A percentile compares a stretch with the other conserved stretches of the same genome.
Conservation (phyloP, 2,797 vertebrate species). For the Lagocephalus sceleratus region DNA sequence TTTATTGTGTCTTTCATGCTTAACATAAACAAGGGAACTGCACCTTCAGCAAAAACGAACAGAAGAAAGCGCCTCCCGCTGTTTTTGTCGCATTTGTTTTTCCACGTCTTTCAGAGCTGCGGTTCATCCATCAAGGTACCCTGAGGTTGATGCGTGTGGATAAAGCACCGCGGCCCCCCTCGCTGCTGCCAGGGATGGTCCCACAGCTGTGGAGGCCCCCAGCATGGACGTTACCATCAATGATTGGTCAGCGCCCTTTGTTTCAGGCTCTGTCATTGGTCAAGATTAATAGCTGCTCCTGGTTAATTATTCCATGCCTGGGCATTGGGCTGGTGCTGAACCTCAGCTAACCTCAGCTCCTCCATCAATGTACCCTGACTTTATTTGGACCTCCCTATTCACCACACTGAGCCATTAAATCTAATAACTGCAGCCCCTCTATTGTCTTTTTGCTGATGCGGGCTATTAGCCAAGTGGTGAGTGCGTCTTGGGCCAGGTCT, state of each 20-base stretch:
- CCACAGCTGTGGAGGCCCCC: slow-evolving; percentile 46
- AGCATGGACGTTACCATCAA: slow-evolving; percentile 52
- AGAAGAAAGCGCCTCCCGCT: not conserved
- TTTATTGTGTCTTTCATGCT: not conserved
- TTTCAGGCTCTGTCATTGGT: slow-evolving; percentile 65
- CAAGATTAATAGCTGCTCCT: slow-evolving; percentile 73
- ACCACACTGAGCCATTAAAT: slow-evolving; percentile 57
- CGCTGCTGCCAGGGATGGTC: slow-evolving; percentile 23
- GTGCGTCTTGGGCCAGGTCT: slow-evolving; percentile 66
- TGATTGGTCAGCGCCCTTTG: slow-evolving; percentile 65
- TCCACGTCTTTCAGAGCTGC: slow-evolving; percentile 23
- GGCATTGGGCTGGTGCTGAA: slow-evolving; percentile 64
- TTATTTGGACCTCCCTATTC: slow-evolving; percentile 67
- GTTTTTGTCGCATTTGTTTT: slow-evolving; percentile 33
- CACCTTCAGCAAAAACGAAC: slow-evolving; percentile 27
- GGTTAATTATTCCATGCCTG: slow-evolving; percentile 77
- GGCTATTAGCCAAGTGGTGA: slow-evolving; percentile 68
- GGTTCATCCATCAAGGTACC: slow-evolving; percentile 41
- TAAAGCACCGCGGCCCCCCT: slow-evolving; percentile 43
- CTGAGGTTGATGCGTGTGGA: slow-evolving; percentile 46
- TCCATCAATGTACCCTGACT: slow-evolving; percentile 72
- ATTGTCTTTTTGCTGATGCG: slow-evolving; percentile 77
- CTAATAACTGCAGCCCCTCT: slow-evolving; percentile 64
- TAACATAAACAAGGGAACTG: slow-evolving; percentile 33
- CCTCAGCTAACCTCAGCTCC: slow-evolving; percentile 62